phyloP scores from a whole-genome alignment of 2,797 vertebrate genomes.

The Crypturellus tataupa region DNA sequence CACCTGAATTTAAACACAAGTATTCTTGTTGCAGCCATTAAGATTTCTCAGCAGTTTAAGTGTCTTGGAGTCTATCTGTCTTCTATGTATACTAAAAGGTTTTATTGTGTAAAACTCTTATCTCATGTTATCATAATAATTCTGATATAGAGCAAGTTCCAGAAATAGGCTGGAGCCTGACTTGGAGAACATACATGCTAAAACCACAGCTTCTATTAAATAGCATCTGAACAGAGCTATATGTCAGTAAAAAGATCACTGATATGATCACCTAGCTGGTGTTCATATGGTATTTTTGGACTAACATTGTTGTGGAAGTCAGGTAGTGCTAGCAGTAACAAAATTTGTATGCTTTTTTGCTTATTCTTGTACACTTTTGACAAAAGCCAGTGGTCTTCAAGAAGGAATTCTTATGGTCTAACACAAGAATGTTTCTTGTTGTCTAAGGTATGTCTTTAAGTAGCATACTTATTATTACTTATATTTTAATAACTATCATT shows the following conservation, averaged over 20 bases:
- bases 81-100: background rate
- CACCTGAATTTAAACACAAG: background rate
- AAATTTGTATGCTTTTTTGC: background rate
- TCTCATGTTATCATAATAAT: background rate
- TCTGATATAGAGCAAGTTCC: background rate
- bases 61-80: background rate
- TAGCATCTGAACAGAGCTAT: background rate
- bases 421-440: background rate
- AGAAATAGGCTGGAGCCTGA: background rate
- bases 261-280: background rate
- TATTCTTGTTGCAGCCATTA: background rate
- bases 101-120: background rate
- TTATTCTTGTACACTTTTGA: background rate
- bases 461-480: background rate
- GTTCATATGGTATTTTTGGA: background rate
- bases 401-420: background rate
- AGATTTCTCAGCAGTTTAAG: too few species aligned
- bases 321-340: background rate
- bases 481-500: background rate
- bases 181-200: background rate
- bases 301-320: background rate
- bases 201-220: background rate
- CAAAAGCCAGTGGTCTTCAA: background rate
- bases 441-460: background rate
- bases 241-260: background rate